Evolutionary conservation across 2,113 vertebrate genomes (phyloP).

Genomic region (Myiozetetes cayanensis): DNA sequence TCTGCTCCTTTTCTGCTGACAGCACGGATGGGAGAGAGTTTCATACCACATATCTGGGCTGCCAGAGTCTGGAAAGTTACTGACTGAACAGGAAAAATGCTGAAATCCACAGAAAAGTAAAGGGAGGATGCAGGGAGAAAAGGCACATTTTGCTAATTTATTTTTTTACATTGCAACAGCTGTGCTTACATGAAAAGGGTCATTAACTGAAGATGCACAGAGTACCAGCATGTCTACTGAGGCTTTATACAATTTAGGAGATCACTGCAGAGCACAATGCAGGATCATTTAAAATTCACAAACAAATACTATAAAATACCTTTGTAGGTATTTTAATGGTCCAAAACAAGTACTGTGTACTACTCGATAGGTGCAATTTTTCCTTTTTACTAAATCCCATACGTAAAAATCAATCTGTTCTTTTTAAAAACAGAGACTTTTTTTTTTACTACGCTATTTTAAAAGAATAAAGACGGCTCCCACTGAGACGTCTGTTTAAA

Average conservation of each 20-base stretch:
- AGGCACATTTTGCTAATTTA: slow-evolving; percentile 38
- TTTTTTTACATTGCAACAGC: slow-evolving; percentile 49
- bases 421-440: slow-evolving; percentile 48
- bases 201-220: slow-evolving; percentile 43
- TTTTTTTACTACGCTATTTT: slow-evolving; percentile 28
- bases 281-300: slow-evolving; percentile 41
- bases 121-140: not conserved
- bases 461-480: slow-evolving; percentile 56
- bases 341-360: slow-evolving; percentile 12
- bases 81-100: not conserved
- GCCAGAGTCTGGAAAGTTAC: slow-evolving; percentile 13
- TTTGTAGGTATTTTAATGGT: slow-evolving; percentile 41
- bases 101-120: slow-evolving; percentile 32
- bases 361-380: not conserved
- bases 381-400: slow-evolving; percentile 33
- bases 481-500: slow-evolving; percentile 50
- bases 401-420: slow-evolving; percentile 52
- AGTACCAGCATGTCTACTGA: slow-evolving; percentile 6
- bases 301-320: slow-evolving; percentile 36
- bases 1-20: slow-evolving; percentile 15
- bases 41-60: not conserved
- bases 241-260: slow-evolving; percentile 18
- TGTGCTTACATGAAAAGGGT: slow-evolving; percentile 63
- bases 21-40: not conserved
- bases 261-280: slow-evolving; percentile 12